Evolutionary conservation across 1,140 invertebrate genomes (phyloP).

Genomic region (Leptopilina boulardi): DNA sequence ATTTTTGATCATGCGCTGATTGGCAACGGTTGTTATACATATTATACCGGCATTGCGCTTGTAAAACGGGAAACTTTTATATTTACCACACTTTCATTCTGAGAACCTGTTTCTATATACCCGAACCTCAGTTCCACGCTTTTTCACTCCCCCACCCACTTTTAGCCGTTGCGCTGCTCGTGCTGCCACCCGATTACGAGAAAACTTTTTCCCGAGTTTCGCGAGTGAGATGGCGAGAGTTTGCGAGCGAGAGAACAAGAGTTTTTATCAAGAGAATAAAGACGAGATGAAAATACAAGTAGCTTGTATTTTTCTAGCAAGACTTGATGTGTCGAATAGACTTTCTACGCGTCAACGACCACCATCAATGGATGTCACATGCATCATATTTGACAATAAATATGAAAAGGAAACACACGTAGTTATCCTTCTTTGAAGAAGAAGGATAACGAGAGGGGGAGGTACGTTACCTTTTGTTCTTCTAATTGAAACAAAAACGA

Average conservation of each 20-base stretch:
- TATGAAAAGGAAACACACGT: neutral
- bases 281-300: conserved; percentile 15
- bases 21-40: neutral
- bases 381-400: neutral
- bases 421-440: neutral
- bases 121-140: conserved; percentile 35
- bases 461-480: too few species aligned
- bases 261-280: neutral
- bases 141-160: conserved; percentile 44
- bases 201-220: conserved; percentile 64
- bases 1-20: conserved; percentile 53
- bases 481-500: too few species aligned
- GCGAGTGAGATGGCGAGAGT: conserved; percentile 42
- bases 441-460: neutral
- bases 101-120: conserved; percentile 53
- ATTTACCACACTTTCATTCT: conserved; percentile 64
- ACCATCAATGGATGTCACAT: neutral
- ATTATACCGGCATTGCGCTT: conserved; percentile 47
- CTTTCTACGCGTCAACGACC: neutral
- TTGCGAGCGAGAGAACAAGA: neutral
- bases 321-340: conserved; percentile 4
- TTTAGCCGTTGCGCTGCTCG: conserved; percentile 42
- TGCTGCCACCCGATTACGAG: conserved; percentile 56
- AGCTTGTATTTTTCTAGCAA: neutral
- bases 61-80: conserved; percentile 70